Evolutionary conservation across 2,797 vertebrate species (phyloP).

Genomic region (Gila robusta): DNA sequence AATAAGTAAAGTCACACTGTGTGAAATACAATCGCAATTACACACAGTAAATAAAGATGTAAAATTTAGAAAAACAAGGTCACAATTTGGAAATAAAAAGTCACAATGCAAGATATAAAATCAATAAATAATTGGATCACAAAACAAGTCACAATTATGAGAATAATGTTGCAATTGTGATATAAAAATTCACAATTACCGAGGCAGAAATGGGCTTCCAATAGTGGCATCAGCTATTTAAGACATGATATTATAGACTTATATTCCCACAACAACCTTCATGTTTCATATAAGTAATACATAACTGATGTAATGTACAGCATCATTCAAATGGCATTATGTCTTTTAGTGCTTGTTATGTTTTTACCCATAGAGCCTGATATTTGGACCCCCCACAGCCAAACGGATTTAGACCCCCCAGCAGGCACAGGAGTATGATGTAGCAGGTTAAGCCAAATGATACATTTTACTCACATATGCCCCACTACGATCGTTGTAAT

Average conservation of each 20-base stretch:
- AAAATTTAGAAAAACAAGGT: neutral
- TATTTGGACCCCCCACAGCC: slow-evolving; percentile 74
- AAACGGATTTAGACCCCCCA: slow-evolving; percentile 88
- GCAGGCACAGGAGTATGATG: slow-evolving; percentile 81
- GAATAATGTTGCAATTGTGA: neutral
- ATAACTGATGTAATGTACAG: neutral
- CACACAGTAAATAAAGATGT: neutral
- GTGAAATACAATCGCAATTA: neutral
- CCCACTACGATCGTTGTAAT: slow-evolving; percentile 91
- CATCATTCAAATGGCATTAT: slow-evolving; percentile 21
- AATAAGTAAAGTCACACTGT: neutral
- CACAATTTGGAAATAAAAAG: neutral
- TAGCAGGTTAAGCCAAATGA: slow-evolving; percentile 92
- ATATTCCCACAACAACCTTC: slow-evolving; percentile 14
- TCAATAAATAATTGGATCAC: neutral
- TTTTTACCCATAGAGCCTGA: slow-evolving; percentile 22
- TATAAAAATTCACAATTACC: neutral
- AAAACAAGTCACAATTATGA: neutral
- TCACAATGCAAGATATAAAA: neutral
- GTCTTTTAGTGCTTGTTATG: slow-evolving; percentile 16
- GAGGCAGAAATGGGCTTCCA: neutral
- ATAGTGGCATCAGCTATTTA: neutral
- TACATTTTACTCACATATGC: slow-evolving; percentile 87
- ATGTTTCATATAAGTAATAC: slow-evolving; percentile 5
- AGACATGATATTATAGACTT: neutral